Evolutionary conservation across 2,888 invertebrate genomes (phyloP), one percentile per base, ranked within the genome.

Genomic region (Meta bourneti): DNA sequence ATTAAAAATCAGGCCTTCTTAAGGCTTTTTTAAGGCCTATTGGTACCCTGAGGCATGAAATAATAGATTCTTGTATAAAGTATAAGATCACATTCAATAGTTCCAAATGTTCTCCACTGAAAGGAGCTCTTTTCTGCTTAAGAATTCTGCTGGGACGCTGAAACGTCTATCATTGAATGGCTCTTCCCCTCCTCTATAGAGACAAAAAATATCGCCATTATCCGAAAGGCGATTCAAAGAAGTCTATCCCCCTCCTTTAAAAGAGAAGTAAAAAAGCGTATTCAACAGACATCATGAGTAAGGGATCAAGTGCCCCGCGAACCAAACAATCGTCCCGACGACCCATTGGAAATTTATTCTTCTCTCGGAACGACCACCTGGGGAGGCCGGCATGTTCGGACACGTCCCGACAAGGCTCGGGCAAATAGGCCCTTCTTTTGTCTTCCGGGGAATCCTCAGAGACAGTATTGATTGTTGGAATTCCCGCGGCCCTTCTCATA

Each of bases 401-500:
- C 78, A 89, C 77, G 75, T 89, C 70, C 70, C 77, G 82, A 82
- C 75, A 78, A 69, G 20, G 69, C 51, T 69, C 79, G 72, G 54
- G 51, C 88, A 74, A 81, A 88, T 82, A 82, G 61, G 72, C 19
- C 52, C 54, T 85, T 69, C 77, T 49, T 85, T 70, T 75, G 84
- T 70, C 85, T 78, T 69, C 49, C 69, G 20, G 48, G 54, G 87
- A 86, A 80, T 87, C 79, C 72, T 71, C 20, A 71, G 79, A 71
- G 52, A 52, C 69, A 54, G 52, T 87, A 80, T 87, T 80, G 71
- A 87, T 80, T 87, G 87, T 80, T 49, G 16, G 79, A 51, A 78
- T 70, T 52, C 87, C 87, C 87, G 16, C 34, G 79, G 87, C 87
- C 51, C 79, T 87, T 72, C 87, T 86, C 79, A 78, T 87, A 87